These are phyloP conservation scores for Aldabrachelys gigantea DNA, from an alignment of 2,113 vertebrate genomes.

Conservation along the genomic window DNA sequence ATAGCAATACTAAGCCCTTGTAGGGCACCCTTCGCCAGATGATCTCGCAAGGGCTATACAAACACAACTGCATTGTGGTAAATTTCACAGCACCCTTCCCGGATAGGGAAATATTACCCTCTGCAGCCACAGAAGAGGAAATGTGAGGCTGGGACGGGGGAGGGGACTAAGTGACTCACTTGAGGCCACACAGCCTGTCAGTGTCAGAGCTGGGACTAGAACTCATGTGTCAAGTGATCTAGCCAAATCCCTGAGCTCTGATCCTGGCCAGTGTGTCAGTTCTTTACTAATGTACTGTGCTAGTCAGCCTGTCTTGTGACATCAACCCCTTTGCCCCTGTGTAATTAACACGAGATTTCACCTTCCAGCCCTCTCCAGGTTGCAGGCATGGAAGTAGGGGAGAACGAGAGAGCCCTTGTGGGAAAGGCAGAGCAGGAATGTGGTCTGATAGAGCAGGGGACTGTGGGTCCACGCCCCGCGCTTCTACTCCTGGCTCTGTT, in stretches of 20 bases:
- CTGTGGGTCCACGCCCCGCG: background rate
- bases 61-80: background rate
- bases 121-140: background rate
- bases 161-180: background rate
- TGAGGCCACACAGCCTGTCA: background rate
- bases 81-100: background rate
- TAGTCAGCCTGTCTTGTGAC: background rate
- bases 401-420: background rate
- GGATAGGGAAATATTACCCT: background rate
- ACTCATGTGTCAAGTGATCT: background rate
- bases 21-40: background rate
- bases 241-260: background rate
- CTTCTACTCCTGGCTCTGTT: background rate
- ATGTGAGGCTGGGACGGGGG: background rate
- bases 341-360: background rate
- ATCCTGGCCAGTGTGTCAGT: background rate
- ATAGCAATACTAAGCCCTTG: background rate
- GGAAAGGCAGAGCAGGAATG: background rate
- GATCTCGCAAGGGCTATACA: background rate
- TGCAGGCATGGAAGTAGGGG: background rate
- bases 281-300: background rate
- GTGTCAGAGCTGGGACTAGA: background rate
- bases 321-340: background rate
- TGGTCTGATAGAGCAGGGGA: background rate
- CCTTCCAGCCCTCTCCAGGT: background rate